Conservation (phyloP, 2,797 vertebrate species). For the Phoeniculus purpureus region DNA sequence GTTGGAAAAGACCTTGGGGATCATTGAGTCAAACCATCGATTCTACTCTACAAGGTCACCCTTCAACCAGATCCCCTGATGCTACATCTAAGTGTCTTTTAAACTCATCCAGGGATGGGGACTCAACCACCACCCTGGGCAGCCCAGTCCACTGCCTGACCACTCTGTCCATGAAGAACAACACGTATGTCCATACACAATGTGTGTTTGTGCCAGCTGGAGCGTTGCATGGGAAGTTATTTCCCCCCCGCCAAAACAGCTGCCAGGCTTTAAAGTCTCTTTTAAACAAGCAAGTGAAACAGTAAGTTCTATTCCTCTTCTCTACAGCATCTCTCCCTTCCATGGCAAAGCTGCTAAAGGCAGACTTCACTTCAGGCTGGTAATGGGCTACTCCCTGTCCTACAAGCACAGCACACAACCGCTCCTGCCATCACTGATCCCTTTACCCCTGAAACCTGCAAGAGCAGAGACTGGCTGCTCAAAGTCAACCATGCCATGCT, state of each 20-base stretch:
- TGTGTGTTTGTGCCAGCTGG: neutral
- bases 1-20: too few relatives aligned
- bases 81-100: too few relatives aligned
- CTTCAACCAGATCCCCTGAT: too few relatives aligned
- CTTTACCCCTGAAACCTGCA: neutral
- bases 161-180: neutral
- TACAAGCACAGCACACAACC: neutral
- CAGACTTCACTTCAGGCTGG: neutral
- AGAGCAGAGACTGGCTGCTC: neutral
- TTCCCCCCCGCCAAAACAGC: fast-evolving
- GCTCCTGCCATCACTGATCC: fast-evolving
- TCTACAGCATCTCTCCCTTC: neutral
- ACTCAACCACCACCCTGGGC: too few relatives aligned
- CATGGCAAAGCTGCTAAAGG: neutral
- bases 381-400: fast-evolving
- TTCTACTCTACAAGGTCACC: too few relatives aligned
- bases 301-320: neutral
- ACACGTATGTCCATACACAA: fast-evolving
- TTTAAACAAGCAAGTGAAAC: neutral
- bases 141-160: too few relatives aligned
- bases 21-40: too few relatives aligned
- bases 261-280: neutral
- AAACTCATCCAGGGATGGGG: too few relatives aligned
- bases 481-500: fast-evolving
- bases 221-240: neutral